Conservation (phyloP, 2,797 vertebrate species). For the Fratercula arctica region DNA sequence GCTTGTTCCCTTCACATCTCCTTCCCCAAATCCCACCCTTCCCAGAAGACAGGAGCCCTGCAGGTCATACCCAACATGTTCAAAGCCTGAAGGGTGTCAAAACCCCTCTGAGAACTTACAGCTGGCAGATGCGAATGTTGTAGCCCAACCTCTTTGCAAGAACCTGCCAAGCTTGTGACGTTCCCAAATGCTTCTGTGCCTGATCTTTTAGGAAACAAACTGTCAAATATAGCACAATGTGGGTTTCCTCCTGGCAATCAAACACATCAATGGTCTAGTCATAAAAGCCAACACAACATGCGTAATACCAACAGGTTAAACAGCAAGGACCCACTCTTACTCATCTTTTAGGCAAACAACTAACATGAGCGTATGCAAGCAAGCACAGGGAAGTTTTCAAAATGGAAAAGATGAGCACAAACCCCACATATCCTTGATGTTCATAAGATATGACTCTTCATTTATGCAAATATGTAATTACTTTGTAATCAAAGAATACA, state of each 20-base stretch:
- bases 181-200: not conserved
- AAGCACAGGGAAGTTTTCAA: not conserved
- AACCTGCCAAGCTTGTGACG: not conserved
- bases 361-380: not conserved
- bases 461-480: not conserved
- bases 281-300: not conserved
- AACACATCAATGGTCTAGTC: not conserved
- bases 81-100: not conserved
- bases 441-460: not conserved
- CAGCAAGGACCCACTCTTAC: not conserved
- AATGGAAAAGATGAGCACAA: not conserved
- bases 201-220: not conserved
- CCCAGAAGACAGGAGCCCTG: not conserved
- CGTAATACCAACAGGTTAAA: not conserved
- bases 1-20: not conserved
- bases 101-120: not conserved
- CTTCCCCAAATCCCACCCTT: not conserved
- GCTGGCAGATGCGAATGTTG: not conserved
- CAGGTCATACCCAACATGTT: not conserved
- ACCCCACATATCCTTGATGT: accelerated
- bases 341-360: not conserved
- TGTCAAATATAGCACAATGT: not conserved
- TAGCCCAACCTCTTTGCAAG: not conserved
- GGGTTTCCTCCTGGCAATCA: not conserved
- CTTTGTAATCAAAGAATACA: not conserved